phyloP scores from a whole-genome alignment of 2,113 vertebrate species.

The Montifringilla adamsi region DNA sequence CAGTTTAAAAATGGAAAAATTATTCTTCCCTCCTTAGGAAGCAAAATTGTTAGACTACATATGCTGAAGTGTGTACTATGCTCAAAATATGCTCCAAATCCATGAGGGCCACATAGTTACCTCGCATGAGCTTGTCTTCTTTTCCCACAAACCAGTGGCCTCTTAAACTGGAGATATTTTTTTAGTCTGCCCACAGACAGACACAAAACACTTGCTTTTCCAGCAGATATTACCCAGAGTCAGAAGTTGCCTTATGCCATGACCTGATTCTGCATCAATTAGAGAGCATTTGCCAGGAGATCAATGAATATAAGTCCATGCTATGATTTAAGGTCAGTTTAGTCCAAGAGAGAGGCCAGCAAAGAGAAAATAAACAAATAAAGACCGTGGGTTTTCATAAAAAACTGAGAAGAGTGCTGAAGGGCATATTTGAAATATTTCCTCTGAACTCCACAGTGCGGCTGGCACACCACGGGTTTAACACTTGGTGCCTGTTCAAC shows the following conservation, averaged over 20 bases:
- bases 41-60: neutral
- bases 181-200: neutral
- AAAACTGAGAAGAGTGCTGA: neutral
- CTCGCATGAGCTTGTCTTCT: neutral
- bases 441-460: neutral
- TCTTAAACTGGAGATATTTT: neutral
- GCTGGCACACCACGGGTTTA: neutral
- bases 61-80: neutral
- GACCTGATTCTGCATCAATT: neutral
- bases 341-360: constrained; percentile 7
- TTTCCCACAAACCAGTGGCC: neutral
- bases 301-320: neutral
- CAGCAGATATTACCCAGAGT: neutral
- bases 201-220: neutral
- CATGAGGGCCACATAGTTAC: neutral
- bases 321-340: constrained; percentile 20
- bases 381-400: neutral
- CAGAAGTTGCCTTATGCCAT: neutral
- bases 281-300: neutral
- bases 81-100: neutral
- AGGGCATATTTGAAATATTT: constrained; percentile 26
- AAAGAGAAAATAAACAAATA: constrained; percentile 1
- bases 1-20: neutral
- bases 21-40: neutral
- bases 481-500: constrained; percentile 1